Percentiles rank a stretch among this genome's conserved stretches.
Conservation (phyloP, 1,140 invertebrate species). For the Thalassaphorura encarpata region DNA sequence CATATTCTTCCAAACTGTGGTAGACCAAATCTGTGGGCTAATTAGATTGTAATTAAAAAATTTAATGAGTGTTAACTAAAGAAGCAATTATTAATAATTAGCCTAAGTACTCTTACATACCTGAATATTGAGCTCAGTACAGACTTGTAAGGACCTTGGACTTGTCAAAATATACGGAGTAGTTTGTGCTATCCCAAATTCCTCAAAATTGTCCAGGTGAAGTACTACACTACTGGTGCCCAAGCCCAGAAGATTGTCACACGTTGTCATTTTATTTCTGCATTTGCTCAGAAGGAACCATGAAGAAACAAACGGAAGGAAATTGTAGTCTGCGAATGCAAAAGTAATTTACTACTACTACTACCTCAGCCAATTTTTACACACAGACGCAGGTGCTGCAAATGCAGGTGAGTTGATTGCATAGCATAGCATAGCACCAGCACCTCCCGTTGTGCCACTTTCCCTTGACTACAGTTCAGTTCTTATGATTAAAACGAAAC, state of each 20-base stretch:
- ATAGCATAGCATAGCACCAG: too few species aligned
- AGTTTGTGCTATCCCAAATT: conserved; percentile 1
- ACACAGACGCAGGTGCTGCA: too few species aligned
- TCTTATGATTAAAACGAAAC: too few species aligned
- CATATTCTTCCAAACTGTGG: conserved; percentile 26
- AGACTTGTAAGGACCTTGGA: conserved; percentile 28
- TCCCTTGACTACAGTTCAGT: too few species aligned
- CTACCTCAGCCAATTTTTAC: too few species aligned
- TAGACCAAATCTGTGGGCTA: conserved; percentile 28
- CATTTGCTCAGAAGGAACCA: background rate
- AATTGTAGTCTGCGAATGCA: background rate
- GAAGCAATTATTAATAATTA: background rate
- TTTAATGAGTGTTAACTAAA: background rate
- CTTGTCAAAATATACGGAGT: conserved; percentile 28
- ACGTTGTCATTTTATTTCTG: background rate
- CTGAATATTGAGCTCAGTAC: conserved; percentile 15
- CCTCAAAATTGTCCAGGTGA: conserved; percentile 31
- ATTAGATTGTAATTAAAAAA: background rate
- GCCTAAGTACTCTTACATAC: conserved; percentile 6
- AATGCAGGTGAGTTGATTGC: too few species aligned
- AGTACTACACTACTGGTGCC: conserved; percentile 16
- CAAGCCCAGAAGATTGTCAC: background rate
- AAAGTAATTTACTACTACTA: too few species aligned
- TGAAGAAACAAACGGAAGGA: background rate
- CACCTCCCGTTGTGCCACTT: too few species aligned